Percentiles rank a stretch among this genome's conserved stretches.
These are phyloP conservation scores for Spinus pinus DNA, from an alignment of 2,797 vertebrate species.

Conservation along the genomic window DNA sequence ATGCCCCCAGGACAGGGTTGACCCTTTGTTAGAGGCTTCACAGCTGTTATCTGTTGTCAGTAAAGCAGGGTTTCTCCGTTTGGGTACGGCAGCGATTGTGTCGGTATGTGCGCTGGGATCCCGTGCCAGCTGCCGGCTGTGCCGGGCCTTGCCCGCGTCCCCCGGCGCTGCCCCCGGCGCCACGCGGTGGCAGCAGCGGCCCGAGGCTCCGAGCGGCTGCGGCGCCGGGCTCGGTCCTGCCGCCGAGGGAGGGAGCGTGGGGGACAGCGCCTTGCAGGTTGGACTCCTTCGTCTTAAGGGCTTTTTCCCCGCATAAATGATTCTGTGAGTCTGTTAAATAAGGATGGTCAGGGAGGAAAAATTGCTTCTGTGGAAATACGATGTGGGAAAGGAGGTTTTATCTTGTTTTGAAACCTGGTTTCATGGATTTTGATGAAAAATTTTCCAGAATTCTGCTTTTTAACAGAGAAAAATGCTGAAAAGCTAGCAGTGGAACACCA, in stretches of 20 bases:
- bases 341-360: background rate
- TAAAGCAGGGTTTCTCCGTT: background rate
- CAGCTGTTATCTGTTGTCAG: background rate
- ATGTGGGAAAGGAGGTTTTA: accelerated
- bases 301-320: no score
- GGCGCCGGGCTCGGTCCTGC: accelerated
- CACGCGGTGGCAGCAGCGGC: background rate
- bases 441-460: background rate
- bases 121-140: background rate
- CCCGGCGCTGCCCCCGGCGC: accelerated
- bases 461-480: background rate
- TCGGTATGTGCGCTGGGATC: accelerated
- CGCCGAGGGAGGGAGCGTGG: accelerated
- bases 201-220: background rate
- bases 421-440: background rate
- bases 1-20: background rate
- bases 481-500: background rate
- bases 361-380: background rate
- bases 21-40: background rate
- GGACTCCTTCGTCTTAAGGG: accelerated
- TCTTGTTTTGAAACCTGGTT: background rate
- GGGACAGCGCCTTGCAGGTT: accelerated
- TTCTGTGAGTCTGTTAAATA: background rate
- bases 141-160: background rate
- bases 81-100: background rate